These are phyloP conservation scores for Rhopalosiphum nymphaeae DNA, from an alignment of 2,888 invertebrate genomes.

Conservation along the genomic window DNA sequence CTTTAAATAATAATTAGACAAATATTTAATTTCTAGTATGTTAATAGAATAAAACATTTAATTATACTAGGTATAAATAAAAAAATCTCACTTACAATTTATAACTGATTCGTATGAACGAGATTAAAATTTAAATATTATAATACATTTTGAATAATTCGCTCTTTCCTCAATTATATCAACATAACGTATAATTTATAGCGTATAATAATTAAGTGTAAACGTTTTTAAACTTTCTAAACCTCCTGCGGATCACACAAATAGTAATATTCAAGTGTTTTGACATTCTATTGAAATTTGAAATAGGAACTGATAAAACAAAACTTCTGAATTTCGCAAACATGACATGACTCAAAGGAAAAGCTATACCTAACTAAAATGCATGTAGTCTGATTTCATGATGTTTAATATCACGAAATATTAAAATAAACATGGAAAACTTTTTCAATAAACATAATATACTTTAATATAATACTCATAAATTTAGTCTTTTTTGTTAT, in stretches of 20 bases:
- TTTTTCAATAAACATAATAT: neutral
- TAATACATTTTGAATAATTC: neutral
- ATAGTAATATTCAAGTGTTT: neutral
- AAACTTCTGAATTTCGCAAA: neutral
- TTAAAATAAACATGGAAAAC: conserved; percentile 19
- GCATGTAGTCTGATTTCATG: neutral
- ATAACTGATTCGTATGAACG: neutral
- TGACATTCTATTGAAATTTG: neutral
- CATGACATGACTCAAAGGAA: neutral
- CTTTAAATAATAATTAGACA: neutral
- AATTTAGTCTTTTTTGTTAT: neutral
- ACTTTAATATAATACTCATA: neutral
- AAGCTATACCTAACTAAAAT: neutral
- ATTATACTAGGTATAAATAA: neutral
- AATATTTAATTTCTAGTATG: neutral
- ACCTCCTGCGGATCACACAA: neutral
- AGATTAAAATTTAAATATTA: neutral
- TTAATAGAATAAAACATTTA: neutral
- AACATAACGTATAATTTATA: neutral
- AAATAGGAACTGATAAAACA: neutral
- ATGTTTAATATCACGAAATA: neutral
- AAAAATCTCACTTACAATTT: neutral
- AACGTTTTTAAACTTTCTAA: neutral
- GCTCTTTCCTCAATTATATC: neutral
- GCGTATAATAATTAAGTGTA: neutral